Evolutionary conservation across 2,888 invertebrate genomes (phyloP).

Genomic region (Resseliella maxima): DNA sequence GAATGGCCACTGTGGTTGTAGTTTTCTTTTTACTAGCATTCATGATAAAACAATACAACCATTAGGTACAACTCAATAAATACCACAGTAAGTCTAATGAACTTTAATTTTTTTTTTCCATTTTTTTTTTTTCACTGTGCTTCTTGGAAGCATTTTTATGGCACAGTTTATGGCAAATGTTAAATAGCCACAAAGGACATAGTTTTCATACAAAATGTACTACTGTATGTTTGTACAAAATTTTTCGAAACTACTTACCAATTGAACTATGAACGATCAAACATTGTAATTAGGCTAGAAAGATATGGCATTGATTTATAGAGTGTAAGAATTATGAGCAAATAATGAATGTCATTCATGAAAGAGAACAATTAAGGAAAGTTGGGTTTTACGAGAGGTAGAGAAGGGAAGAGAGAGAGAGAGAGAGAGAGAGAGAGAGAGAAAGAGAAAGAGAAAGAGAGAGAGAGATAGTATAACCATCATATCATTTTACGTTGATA

Average conservation of each 20-base stretch:
- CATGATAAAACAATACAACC: slow-evolving; percentile 9
- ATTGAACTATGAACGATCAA: too few species aligned
- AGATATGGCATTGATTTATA: background rate
- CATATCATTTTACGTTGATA: too few species aligned
- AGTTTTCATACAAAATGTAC: background rate
- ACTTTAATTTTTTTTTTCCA: slow-evolving; percentile 49
- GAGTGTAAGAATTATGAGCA: background rate
- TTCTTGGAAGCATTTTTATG: slow-evolving; percentile 38
- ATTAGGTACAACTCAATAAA: slow-evolving; percentile 30
- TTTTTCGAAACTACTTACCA: too few species aligned
- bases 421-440: too few species aligned
- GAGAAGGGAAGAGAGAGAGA: too few species aligned
- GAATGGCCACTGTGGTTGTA: background rate
- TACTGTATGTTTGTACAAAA: too few species aligned
- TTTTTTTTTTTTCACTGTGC: too few species aligned
- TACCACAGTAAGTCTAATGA: slow-evolving; percentile 45
- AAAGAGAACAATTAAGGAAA: too few species aligned
- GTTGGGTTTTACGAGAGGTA: too few species aligned
- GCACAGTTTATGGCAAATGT: slow-evolving; percentile 15
- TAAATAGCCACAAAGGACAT: slow-evolving; percentile 41
- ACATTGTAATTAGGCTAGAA: background rate
- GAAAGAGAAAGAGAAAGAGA: too few species aligned
- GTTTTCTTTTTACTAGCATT: too few species aligned
- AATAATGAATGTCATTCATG: background rate
- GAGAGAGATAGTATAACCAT: too few species aligned